Evolutionary conservation across 2,113 vertebrate genomes (phyloP), one percentile per base, ranked within the genome.

Genomic region (Fregata magnificens): DNA sequence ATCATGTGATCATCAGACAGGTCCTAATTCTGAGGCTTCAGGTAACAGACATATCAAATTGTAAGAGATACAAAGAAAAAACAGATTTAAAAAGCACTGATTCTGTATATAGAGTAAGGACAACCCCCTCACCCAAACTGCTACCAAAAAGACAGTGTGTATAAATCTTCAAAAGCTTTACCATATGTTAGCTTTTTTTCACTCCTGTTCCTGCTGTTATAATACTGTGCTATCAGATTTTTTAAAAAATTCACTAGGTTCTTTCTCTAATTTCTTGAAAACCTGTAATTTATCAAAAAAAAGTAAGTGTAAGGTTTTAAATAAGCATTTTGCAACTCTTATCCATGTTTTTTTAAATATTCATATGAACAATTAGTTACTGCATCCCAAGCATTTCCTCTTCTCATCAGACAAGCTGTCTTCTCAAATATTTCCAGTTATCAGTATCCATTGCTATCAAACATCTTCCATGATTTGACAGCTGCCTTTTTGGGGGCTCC

Each of bases 211-310:
- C 38, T 80, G 42, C 31, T 58, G 36, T 32, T 90, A 32, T 2
- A 82, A 19, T 40, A 65, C 2, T 28, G 15, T 49, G 34, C 18
- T 49, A 62, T 13, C 6, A 42, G 16, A n/a, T 16, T 50, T 47
- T 84, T 44, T 78, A 0, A 0, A 21, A 65, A 58, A 7, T 52
- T 83, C 34, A 49, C 1, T 0, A 4, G 19, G 6, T 28, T 92
- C 28, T 73, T 82, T 72, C 22, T 58, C 58, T 14, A 5, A 74
- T 67, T 81, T 83, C 34, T 63, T 55, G 21, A 71, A 91, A 94
- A 86, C 32, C 26, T 26, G 7, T 34, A 50, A 67, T 55, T 86
- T 13, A 4, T 38, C 4, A 65, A 86, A 81, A 70, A 25, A 4
- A n/a, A 1, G 11, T 4, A 77, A 49, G 9, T 8, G 2, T 28